These are phyloP conservation scores for Eidolon dupreanum DNA, from an alignment of 2,797 vertebrate genomes.

Conservation along the genomic window DNA sequence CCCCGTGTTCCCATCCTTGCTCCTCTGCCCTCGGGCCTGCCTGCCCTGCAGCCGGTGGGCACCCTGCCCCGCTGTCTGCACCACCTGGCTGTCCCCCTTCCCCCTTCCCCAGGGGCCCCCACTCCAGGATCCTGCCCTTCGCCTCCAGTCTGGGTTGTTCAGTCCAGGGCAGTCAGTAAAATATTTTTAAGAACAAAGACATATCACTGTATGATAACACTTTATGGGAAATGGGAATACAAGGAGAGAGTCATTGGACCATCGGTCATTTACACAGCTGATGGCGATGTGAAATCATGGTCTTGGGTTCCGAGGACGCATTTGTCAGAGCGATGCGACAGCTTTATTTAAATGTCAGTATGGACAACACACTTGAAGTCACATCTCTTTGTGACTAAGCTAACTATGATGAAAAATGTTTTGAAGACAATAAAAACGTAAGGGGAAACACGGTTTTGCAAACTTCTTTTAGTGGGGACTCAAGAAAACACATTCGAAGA, in stretches of 20 bases:
- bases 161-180: neutral
- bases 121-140: neutral
- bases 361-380: neutral
- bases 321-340: fast-evolving
- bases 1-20: fast-evolving
- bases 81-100: fast-evolving
- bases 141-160: neutral
- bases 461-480: neutral
- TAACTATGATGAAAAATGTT: neutral
- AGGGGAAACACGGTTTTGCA: neutral
- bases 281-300: neutral
- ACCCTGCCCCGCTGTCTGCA: fast-evolving
- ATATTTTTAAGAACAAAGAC: neutral
- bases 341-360: neutral
- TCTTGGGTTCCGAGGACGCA: fast-evolving
- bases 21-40: neutral
- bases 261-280: too few relatives aligned
- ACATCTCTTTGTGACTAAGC: neutral
- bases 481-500: neutral
- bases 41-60: neutral
- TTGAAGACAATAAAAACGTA: neutral
- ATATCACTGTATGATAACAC: neutral
- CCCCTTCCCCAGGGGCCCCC: neutral
- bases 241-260: neutral
- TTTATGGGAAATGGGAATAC: neutral